Percentiles rank a stretch among this genome's conserved stretches.
These are phyloP conservation scores for Paraplagusia blochii DNA, from an alignment of 2,113 vertebrate genomes.

Conservation along the genomic window DNA sequence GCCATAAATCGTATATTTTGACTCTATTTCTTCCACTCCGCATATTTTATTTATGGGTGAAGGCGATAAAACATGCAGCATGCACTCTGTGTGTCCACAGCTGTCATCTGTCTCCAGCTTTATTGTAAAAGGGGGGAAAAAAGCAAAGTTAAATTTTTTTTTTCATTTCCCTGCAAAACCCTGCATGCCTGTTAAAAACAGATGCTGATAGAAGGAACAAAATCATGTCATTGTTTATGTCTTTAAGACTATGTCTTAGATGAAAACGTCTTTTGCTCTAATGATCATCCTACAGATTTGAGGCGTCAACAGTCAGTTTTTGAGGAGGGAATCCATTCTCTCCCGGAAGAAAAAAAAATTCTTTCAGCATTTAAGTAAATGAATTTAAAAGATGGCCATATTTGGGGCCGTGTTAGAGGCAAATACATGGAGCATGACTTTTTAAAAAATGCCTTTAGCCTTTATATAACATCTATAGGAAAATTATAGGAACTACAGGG, in stretches of 20 bases:
- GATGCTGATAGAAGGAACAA: slow-evolving; percentile 53
- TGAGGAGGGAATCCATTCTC: too few relatives aligned
- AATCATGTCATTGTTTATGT: slow-evolving; percentile 52
- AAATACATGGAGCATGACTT: too few relatives aligned
- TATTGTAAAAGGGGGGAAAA: slow-evolving; percentile 35
- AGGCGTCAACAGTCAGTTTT: too few relatives aligned
- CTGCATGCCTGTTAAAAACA: slow-evolving; percentile 54
- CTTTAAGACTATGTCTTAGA: slow-evolving; percentile 40
- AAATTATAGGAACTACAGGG: too few relatives aligned
- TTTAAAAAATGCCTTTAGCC: too few relatives aligned
- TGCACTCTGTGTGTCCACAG: slow-evolving; percentile 58
- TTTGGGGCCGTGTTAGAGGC: too few relatives aligned
- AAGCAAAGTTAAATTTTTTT: slow-evolving; percentile 39
- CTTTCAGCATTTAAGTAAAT: too few relatives aligned
- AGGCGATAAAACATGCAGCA: slow-evolving; percentile 66
- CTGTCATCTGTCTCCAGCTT: slow-evolving; percentile 60
- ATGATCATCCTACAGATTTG: slow-evolving; percentile 16
- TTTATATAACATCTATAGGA: too few relatives aligned
- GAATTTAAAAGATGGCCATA: too few relatives aligned
- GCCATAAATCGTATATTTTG: slow-evolving; percentile 64
- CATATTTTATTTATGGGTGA: slow-evolving; percentile 60
- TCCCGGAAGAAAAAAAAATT: too few relatives aligned
- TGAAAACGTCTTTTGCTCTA: slow-evolving; percentile 45
- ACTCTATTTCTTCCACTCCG: slow-evolving; percentile 60
- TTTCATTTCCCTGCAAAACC: slow-evolving; percentile 44